Evolutionary conservation across 2,113 vertebrate species (phyloP).

Genomic region (Gymnorhina tibicen): DNA sequence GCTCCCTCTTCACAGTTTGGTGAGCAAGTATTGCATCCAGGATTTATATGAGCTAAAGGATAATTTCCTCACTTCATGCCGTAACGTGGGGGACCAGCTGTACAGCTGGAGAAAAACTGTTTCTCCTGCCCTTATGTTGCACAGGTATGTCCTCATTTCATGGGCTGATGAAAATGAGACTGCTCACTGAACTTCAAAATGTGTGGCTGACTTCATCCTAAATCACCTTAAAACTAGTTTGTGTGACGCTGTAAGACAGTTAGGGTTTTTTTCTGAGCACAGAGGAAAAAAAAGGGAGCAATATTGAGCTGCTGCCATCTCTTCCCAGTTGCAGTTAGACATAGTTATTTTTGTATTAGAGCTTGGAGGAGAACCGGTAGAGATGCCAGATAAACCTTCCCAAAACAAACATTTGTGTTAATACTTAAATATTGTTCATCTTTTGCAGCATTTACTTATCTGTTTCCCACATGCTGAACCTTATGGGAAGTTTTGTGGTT

Average conservation of each 20-base stretch:
- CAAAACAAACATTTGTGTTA: constrained; percentile 50
- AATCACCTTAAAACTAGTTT: constrained; percentile 10
- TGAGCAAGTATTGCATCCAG: neutral
- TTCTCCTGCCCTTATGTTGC: neutral
- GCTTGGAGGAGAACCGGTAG: neutral
- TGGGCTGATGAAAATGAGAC: neutral
- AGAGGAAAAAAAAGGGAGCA: neutral
- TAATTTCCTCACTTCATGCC: neutral
- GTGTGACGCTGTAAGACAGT: neutral
- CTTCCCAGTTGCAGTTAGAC: neutral
- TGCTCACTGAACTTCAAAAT: neutral
- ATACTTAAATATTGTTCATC: constrained; percentile 62
- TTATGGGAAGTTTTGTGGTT: constrained; percentile 49
- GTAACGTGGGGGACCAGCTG: accelerated
- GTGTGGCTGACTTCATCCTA: neutral
- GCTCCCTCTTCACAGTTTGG: neutral
- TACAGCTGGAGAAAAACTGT: neutral
- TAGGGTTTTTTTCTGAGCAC: neutral
- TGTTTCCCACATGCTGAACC: constrained; percentile 51
- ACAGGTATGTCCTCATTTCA: neutral
- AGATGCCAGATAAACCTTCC: constrained; percentile 46
- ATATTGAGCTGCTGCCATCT: constrained; percentile 19
- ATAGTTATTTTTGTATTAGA: constrained; percentile 40
- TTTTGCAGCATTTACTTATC: constrained; percentile 14
- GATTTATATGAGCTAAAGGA: neutral